A percentile compares a stretch with the other conserved stretches of the same genome.
phyloP scores from a whole-genome alignment of 2,113 vertebrate species.

The Calyptomena viridis region DNA sequence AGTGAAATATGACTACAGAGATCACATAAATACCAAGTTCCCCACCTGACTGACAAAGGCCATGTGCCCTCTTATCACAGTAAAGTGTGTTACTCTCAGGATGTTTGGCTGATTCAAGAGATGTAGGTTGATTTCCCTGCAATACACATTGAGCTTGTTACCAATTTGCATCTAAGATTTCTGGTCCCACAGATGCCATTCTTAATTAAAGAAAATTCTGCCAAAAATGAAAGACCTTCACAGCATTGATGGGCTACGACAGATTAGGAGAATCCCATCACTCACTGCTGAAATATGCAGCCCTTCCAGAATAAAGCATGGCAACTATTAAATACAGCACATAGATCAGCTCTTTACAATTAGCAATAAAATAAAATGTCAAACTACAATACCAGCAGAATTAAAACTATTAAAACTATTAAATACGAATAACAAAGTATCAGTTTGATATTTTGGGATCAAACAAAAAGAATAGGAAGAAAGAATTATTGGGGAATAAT shows the following conservation, averaged over 20 bases:
- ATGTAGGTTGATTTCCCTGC: not conserved
- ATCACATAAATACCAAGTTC: not conserved
- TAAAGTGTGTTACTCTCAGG: not conserved
- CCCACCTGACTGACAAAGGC: not conserved
- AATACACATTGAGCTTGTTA: not conserved
- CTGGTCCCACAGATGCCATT: not conserved
- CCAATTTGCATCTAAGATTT: not conserved
- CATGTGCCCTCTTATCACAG: not conserved
- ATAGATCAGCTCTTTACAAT: not conserved
- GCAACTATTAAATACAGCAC: not conserved
- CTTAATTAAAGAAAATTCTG: not conserved
- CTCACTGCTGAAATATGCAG: not conserved
- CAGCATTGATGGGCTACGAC: not conserved
- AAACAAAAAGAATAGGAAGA: not conserved
- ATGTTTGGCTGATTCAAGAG: not conserved
- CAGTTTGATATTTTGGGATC: no score
- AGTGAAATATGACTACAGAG: not conserved
- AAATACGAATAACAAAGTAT: not conserved
- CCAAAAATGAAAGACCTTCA: not conserved
- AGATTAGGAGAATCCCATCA: not conserved
- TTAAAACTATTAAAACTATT: slow-evolving; percentile 4
- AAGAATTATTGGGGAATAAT: not conserved
- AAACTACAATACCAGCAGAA: not conserved
- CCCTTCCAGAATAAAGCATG: not conserved
- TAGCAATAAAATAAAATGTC: not conserved